Conservation (phyloP, 2,888 invertebrate genomes). For the Pterobdella sp. region DNA sequence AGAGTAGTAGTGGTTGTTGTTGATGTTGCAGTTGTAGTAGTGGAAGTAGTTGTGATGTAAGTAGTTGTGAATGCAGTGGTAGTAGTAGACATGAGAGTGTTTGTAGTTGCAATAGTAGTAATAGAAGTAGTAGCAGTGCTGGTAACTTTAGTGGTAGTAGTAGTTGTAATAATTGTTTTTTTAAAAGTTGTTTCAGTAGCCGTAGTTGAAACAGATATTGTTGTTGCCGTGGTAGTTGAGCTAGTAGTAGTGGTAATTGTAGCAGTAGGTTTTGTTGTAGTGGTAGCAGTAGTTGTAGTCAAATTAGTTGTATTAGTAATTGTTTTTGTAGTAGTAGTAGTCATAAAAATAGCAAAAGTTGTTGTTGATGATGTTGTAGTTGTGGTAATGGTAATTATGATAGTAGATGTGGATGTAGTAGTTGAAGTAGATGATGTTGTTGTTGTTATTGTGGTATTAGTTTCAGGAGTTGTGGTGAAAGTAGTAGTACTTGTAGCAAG, state of each 20-base stretch:
- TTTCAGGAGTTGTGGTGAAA: not conserved
- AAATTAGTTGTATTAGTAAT: constrained; percentile 1
- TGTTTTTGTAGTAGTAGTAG: constrained; percentile 6
- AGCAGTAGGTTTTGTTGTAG: constrained; percentile 15
- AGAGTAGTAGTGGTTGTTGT: not conserved
- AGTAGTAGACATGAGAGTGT: not conserved
- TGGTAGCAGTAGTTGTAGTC: constrained; percentile 3
- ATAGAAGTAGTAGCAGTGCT: constrained; percentile 5
- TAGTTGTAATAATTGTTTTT: constrained; percentile 2
- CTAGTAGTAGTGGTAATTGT: constrained; percentile 16
- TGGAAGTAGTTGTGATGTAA: constrained; percentile 9
- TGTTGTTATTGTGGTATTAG: constrained; percentile 9
- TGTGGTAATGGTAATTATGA: constrained; percentile 5
- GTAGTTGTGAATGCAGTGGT: no score
- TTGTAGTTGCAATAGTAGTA: constrained; percentile 5
- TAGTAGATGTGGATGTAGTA: constrained; percentile 13
- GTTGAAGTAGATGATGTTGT: constrained; percentile 7
- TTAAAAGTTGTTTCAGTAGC: constrained; percentile 1
- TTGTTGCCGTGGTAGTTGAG: constrained; percentile 4
- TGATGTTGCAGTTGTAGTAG: not conserved
- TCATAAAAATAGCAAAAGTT: constrained; percentile 2
- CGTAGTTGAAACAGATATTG: not conserved
- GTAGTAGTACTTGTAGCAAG: constrained; percentile 3
- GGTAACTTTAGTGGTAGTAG: not conserved
- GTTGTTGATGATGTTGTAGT: constrained; percentile 9